Percentiles rank a stretch among this genome's conserved stretches.
Conservation (phyloP, 2,797 vertebrate species). For the Diglossa cyanea region DNA sequence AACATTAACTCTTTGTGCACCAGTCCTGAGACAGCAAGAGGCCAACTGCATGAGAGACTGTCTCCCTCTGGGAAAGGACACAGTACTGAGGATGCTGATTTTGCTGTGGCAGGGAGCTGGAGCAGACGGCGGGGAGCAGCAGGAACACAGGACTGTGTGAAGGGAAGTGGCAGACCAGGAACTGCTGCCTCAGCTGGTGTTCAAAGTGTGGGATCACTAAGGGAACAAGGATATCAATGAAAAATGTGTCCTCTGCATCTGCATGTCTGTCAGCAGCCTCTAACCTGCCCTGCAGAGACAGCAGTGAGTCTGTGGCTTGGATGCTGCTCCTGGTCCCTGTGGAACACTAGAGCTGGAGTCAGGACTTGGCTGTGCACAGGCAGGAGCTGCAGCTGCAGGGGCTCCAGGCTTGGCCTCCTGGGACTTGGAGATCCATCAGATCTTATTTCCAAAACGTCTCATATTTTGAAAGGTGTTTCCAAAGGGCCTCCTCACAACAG, state of each 20-base stretch:
- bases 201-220: not conserved
- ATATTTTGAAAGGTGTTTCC: not conserved
- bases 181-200: fast-evolving
- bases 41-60: fast-evolving
- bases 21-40: not conserved
- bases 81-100: not conserved
- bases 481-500: not conserved
- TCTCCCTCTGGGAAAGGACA: not conserved
- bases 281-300: not conserved
- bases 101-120: not conserved
- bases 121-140: fast-evolving
- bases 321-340: not conserved
- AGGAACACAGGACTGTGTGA: fast-evolving
- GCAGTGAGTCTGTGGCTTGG: not conserved
- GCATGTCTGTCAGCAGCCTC: not conserved
- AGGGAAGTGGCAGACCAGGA: not conserved
- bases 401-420: not conserved
- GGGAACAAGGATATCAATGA: not conserved
- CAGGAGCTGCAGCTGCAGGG: not conserved
- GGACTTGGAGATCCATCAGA: not conserved
- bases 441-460: not conserved
- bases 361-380: fast-evolving
- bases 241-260: fast-evolving
- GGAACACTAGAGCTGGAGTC: not conserved
- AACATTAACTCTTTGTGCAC: constrained; percentile 36